Conservation (phyloP, 2,113 vertebrate genomes). For the Lophura nycthemera region DNA sequence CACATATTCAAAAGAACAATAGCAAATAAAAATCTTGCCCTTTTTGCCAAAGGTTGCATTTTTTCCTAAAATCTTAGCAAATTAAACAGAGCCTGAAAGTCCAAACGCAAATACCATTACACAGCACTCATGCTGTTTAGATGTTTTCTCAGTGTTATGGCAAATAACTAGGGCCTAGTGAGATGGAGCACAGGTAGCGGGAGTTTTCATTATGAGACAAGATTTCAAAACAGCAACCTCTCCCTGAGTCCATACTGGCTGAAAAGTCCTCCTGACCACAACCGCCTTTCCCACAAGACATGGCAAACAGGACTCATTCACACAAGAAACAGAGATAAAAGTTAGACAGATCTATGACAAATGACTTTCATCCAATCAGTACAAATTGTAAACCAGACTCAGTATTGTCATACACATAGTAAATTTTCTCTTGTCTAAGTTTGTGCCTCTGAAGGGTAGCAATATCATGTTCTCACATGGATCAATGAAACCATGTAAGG, state of each 20-base stretch:
- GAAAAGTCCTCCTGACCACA: neutral
- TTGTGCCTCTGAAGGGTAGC: neutral
- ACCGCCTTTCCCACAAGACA: neutral
- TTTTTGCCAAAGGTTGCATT: neutral
- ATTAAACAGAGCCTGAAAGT: neutral
- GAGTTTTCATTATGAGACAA: neutral
- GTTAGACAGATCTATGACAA: neutral
- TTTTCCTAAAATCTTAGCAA: neutral
- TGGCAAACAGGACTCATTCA: neutral
- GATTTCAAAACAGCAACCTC: neutral
- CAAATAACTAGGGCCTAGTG: fast-evolving
- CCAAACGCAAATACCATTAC: neutral
- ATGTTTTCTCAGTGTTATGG: neutral
- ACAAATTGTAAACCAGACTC: neutral
- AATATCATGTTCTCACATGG: fast-evolving
- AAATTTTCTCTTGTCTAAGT: neutral
- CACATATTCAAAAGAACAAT: neutral
- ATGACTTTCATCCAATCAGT: neutral
- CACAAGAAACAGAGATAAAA: neutral
- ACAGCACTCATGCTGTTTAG: neutral
- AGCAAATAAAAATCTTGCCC: neutral
- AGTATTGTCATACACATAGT: neutral
- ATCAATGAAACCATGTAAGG: neutral
- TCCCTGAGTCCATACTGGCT: neutral
- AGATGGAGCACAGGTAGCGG: too few species aligned